Conservation (phyloP, 2,113 vertebrate species). For the Phrynosoma platyrhinos region DNA sequence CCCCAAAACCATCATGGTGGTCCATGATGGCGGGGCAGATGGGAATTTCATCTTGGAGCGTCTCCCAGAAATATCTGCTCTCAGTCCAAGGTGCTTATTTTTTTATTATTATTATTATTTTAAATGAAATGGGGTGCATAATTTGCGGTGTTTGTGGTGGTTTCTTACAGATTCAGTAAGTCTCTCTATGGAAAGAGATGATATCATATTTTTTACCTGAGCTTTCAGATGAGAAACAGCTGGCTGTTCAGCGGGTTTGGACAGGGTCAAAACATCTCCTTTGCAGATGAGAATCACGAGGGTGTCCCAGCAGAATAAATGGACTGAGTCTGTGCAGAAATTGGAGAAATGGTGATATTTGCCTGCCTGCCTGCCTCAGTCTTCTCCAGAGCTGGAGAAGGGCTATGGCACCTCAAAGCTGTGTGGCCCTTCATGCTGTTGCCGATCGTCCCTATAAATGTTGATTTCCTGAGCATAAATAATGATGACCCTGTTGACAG, state of each 20-base stretch:
- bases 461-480: neutral
- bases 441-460: neutral
- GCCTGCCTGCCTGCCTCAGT: neutral
- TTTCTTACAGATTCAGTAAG: conserved; percentile 50
- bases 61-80: neutral
- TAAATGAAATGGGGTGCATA: neutral
- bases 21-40: neutral
- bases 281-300: neutral
- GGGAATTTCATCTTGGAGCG: conserved; percentile 12
- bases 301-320: neutral
- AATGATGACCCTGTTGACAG: neutral
- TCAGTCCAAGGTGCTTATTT: neutral
- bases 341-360: neutral
- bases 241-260: neutral
- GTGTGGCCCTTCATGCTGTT: neutral
- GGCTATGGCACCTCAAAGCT: no score
- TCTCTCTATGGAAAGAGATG: neutral
- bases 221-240: neutral
- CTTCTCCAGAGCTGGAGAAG: neutral
- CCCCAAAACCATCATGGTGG: neutral
- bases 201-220: no score
- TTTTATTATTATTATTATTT: neutral
- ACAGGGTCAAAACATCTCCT: neutral
- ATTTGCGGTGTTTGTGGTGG: conserved; percentile 15
- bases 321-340: neutral